Evolutionary conservation across 1,140 invertebrate species (phyloP).

Genomic region (Drosophila miranda): DNA sequence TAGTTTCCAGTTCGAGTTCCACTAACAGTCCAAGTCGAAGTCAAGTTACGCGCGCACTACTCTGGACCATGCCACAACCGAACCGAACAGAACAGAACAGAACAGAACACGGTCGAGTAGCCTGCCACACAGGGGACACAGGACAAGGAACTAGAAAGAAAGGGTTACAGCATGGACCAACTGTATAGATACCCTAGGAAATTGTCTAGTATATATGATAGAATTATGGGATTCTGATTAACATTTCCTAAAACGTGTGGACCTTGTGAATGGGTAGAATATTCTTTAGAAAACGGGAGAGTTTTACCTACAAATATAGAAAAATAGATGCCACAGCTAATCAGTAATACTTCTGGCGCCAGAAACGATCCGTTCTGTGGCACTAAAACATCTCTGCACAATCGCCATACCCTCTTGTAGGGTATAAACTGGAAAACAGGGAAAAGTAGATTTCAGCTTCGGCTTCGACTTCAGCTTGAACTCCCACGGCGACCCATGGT

Average conservation of each 20-base stretch:
- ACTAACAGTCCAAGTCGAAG: slow-evolving; percentile 29
- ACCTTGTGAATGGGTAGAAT: too few species aligned
- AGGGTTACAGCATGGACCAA: background rate
- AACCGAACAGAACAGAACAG: slow-evolving; percentile 42
- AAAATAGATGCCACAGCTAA: too few species aligned
- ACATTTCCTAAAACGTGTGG: too few species aligned
- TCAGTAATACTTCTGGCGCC: too few species aligned
- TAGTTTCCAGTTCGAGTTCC: slow-evolving; percentile 38
- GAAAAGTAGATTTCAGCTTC: slow-evolving; percentile 21
- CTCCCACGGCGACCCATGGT: slow-evolving; percentile 61
- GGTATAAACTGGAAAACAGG: slow-evolving; percentile 7
- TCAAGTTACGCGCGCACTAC: slow-evolving; percentile 66
- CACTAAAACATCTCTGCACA: too few species aligned
- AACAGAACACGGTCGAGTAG: background rate
- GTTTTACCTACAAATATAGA: too few species aligned
- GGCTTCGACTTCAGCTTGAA: slow-evolving; percentile 61
- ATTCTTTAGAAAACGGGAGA: too few species aligned
- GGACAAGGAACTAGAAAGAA: slow-evolving; percentile 35
- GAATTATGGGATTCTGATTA: too few species aligned
- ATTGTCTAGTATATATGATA: too few species aligned
- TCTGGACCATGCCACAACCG: slow-evolving; percentile 45
- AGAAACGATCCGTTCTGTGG: too few species aligned
- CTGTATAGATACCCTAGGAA: too few species aligned
- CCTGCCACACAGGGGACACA: background rate
- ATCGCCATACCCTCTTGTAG: background rate